Conservation (phyloP, 2,113 vertebrate genomes). For the Barnardius zonarius region DNA sequence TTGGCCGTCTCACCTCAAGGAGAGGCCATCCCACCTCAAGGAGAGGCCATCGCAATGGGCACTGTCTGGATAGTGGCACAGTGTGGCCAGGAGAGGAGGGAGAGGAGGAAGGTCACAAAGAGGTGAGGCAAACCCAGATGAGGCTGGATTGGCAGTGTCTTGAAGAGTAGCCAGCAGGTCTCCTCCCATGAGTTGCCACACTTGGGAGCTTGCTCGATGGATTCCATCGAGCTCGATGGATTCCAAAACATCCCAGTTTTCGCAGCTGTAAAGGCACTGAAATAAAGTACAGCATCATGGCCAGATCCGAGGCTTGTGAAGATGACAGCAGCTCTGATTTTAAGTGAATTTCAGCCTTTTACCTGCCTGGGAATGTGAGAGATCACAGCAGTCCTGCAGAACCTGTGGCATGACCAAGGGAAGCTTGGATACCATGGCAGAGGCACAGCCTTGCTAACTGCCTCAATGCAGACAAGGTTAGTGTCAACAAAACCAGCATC, state of each 20-base stretch:
- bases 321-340: background rate
- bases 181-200: rapidly evolving
- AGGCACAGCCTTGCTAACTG: background rate
- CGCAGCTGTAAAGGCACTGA: background rate
- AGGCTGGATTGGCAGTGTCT: rapidly evolving
- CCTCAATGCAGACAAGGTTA: rapidly evolving
- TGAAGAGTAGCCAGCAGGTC: background rate
- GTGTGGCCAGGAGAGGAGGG: background rate
- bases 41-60: background rate
- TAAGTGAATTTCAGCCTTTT: background rate
- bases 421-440: background rate
- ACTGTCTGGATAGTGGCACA: background rate
- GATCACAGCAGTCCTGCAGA: rapidly evolving
- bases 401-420: background rate
- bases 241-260: background rate
- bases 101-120: background rate
- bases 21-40: background rate
- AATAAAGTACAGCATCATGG: background rate
- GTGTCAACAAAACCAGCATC: background rate
- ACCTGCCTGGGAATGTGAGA: background rate
- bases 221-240: no score
- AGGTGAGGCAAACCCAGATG: background rate
- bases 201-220: background rate
- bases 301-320: background rate
- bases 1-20: background rate